Evolutionary conservation across 2,797 vertebrate genomes (phyloP).

Genomic region (Dryobates pubescens): DNA sequence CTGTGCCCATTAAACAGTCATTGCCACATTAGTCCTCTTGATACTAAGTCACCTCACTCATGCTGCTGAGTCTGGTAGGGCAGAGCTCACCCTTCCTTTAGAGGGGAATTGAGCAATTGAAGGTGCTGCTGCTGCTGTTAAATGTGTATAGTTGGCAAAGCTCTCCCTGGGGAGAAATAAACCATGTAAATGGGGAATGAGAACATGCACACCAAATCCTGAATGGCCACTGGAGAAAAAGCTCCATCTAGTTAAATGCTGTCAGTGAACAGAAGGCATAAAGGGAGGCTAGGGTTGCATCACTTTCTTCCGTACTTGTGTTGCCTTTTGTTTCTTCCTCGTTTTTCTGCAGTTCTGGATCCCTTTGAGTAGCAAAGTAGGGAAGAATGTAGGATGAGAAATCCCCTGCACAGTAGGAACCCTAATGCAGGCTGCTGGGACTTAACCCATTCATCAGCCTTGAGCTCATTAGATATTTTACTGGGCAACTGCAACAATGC

Average conservation of each 20-base stretch:
- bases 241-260: neutral
- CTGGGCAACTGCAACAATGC: neutral
- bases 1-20: neutral
- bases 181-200: neutral
- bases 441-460: neutral
- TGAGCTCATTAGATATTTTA: neutral
- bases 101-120: neutral
- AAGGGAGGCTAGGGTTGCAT: neutral
- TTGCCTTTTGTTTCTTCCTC: conserved; percentile 13
- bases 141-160: neutral
- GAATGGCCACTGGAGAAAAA: neutral
- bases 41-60: neutral
- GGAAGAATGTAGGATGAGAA: neutral
- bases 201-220: neutral
- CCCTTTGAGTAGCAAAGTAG: neutral
- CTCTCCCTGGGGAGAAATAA: neutral
- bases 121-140: neutral
- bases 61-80: neutral
- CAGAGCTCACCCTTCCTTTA: neutral
- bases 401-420: neutral
- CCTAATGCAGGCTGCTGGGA: neutral
- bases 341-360: neutral
- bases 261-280: neutral
- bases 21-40: neutral
- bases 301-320: conserved; percentile 2